Base-by-base conservation (phyloP, 1,140 invertebrate species). In the Protaetia brevitarsis region DNA sequence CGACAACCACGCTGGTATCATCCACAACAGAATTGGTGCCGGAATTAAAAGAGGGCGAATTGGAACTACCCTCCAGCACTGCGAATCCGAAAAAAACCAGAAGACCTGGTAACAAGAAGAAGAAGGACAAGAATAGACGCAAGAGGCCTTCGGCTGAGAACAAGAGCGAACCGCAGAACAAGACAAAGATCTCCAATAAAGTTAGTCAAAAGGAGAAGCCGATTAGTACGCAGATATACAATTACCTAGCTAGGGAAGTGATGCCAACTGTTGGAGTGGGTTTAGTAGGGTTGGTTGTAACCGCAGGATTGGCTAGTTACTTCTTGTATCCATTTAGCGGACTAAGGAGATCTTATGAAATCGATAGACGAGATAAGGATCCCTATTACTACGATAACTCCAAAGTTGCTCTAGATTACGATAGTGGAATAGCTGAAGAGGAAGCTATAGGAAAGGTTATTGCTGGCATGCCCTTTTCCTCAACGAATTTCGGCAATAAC, bases 231-330 rank as follows among this genome's bases (percentile, higher is more conserved):
- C 87, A 89, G 76, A 86, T 92, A 28, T 92, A 91, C 69, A 91
- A 89, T 73, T 92, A 89, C 71, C 76, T 92, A 19, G 88, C 88
- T 6, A 81, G 89, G 71, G 89, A 91, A 81, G 87, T 92, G 0
- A 90, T 92, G 86, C 89, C 89, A 0, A 88, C 87, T 63, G 87
- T 92, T 13, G 88, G 89, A 16, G 86, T 92, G 1, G 89, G 89
- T 72, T 77, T 91, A 16, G 84, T 91, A 13, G 89, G 89, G 5
- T 74, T 91, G 31, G 86, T 89, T 36, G 82, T 90, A 10, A 82
- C 87, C 30, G 85, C 87, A 10, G 89, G 89, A 11, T 75, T 92
- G 28, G 89, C 89, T 26, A 88, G 88, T 27, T 89, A 91, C 65
- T 89, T 91, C 72, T 78, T 91, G 10, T 90, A 89, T 79, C 89